A percentile compares a stretch with the other conserved stretches of the same genome.
Conservation (phyloP, 2,888 invertebrate genomes). For the Heterodera filipjevi region DNA sequence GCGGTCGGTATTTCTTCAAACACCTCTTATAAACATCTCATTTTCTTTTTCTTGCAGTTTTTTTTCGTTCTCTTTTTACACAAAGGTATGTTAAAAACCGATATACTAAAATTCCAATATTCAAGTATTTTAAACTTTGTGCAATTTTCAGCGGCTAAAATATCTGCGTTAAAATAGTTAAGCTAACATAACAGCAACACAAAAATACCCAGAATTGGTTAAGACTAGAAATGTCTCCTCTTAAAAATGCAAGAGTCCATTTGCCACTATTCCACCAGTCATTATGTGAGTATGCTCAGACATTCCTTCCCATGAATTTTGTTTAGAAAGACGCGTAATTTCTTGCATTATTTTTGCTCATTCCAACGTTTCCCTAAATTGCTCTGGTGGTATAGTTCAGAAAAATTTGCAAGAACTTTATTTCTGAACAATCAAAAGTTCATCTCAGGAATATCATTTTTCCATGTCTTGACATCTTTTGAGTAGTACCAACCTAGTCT, state of each 20-base stretch:
- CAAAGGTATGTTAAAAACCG: neutral
- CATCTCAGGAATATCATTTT: slow-evolving; percentile 13
- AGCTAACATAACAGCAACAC: neutral
- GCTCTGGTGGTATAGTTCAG: neutral
- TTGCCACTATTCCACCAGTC: slow-evolving; percentile 1
- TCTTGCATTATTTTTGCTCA: neutral
- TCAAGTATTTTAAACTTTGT: neutral
- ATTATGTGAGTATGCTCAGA: neutral
- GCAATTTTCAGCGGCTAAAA: neutral
- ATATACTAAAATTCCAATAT: neutral
- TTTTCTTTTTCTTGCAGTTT: neutral
- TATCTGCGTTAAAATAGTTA: neutral
- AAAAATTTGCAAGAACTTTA: slow-evolving; percentile 10
- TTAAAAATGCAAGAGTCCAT: neutral
- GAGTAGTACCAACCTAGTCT: no score
- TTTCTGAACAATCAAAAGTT: slow-evolving; percentile 12
- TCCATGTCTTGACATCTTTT: no score
- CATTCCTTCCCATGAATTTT: neutral
- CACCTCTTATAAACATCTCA: no score
- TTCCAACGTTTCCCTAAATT: slow-evolving; percentile 14
- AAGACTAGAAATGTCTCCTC: neutral
- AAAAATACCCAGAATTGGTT: neutral
- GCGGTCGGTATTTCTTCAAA: no score
- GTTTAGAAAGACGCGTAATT: neutral
- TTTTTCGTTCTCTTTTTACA: neutral